A percentile compares a stretch with the other conserved stretches of the same genome.
Conservation (phyloP, 2,797 vertebrate genomes). For the Smutsia gigantea region DNA sequence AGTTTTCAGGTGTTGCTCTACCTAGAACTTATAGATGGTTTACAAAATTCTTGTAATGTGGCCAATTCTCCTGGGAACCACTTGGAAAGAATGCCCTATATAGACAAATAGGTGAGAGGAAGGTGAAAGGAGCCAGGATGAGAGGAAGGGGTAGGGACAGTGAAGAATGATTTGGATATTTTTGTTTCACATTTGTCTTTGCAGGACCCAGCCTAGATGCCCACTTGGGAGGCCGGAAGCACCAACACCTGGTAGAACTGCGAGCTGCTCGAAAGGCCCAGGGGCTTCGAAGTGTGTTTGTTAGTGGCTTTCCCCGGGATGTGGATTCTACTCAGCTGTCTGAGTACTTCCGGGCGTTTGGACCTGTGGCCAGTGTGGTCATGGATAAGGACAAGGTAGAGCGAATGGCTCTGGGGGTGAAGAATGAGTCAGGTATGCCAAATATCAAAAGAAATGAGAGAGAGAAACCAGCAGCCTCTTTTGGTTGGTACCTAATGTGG, state of each 20-base stretch:
- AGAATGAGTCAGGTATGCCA: neutral
- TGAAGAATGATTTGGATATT: neutral
- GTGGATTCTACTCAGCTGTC: slow-evolving; percentile 87
- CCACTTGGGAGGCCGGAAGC: slow-evolving; percentile 92
- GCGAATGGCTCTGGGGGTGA: neutral
- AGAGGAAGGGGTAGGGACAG: neutral
- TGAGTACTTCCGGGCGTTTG: slow-evolving; percentile 91
- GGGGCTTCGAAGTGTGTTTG: slow-evolving; percentile 93
- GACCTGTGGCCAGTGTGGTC: slow-evolving; percentile 90
- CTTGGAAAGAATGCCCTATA: neutral
- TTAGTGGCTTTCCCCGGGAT: slow-evolving; percentile 91
- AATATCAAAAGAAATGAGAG: neutral
- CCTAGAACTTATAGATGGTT: neutral
- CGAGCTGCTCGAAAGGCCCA: slow-evolving; percentile 89
- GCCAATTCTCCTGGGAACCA: neutral
- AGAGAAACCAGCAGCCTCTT: neutral
- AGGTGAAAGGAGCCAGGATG: neutral
- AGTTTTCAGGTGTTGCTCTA: neutral
- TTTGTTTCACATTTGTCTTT: neutral
- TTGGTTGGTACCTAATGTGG: neutral
- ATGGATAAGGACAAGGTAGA: slow-evolving; percentile 96
- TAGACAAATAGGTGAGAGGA: neutral
- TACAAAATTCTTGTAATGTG: neutral
- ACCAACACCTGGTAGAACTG: slow-evolving; percentile 88
- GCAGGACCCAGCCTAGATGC: slow-evolving; percentile 90